A percentile compares a stretch with the other conserved stretches of the same genome.
These are phyloP conservation scores for Ophioderma brevispina DNA, from an alignment of 35 echinoderm and acorn worm genomes.

Conservation along the genomic window DNA sequence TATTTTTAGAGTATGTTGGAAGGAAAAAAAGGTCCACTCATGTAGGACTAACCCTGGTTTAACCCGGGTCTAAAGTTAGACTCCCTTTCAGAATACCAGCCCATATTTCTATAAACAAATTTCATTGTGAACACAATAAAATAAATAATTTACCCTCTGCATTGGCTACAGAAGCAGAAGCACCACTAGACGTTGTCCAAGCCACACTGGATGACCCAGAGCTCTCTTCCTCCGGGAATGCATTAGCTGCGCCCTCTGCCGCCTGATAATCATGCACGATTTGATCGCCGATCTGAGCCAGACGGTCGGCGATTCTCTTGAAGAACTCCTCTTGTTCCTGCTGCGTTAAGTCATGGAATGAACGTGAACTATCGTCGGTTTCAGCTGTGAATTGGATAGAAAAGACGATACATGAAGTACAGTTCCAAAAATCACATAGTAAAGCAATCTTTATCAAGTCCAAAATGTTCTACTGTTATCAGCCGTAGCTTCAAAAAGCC, in stretches of 20 bases:
- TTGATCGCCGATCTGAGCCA: constrained; percentile 90
- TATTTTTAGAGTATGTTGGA: too few relatives aligned
- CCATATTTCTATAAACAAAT: too few relatives aligned
- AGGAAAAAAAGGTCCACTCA: too few relatives aligned
- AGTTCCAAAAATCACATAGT: too few relatives aligned
- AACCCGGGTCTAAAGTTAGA: too few relatives aligned
- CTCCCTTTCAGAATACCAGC: too few relatives aligned
- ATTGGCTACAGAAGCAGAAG: neutral
- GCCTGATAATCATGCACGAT: constrained; percentile 61
- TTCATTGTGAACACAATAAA: too few relatives aligned
- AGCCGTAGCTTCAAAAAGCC: too few relatives aligned
- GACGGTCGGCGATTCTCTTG: constrained; percentile 81
- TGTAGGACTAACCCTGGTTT: too few relatives aligned
- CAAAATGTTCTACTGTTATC: too few relatives aligned
- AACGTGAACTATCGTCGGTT: neutral
- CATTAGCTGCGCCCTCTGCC: neutral
- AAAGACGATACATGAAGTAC: too few relatives aligned
- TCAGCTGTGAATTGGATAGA: neutral
- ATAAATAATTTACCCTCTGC: neutral
- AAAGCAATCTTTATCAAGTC: too few relatives aligned
- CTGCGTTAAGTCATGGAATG: neutral
- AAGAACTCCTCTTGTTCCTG: constrained; percentile 82
- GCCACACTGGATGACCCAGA: neutral
- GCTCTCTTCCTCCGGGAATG: constrained; percentile 9
- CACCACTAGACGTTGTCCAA: constrained; percentile 16